Conservation (phyloP, 2,797 vertebrate species). For the Artibeus jamaicensis region DNA sequence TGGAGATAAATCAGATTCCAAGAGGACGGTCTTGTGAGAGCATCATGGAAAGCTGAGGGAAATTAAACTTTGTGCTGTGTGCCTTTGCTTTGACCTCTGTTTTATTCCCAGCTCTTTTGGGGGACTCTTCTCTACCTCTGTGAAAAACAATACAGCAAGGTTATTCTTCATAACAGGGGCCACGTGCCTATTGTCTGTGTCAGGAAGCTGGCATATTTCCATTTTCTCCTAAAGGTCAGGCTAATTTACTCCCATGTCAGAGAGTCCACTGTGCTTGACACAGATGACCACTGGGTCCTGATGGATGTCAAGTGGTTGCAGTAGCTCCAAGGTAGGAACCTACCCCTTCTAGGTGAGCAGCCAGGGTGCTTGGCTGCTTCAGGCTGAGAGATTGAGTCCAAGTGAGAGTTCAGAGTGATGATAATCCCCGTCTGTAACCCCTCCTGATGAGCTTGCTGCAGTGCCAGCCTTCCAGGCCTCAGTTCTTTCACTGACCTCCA, state of each 20-base stretch:
- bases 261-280: slow-evolving; percentile 45
- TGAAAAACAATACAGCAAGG: neutral
- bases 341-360: neutral
- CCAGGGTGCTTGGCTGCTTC: neutral
- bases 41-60: neutral
- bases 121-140: neutral
- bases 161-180: slow-evolving; percentile 42
- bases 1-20: neutral
- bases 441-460: neutral
- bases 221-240: slow-evolving; percentile 61
- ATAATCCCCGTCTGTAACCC: slow-evolving; percentile 2
- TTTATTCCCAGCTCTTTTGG: neutral
- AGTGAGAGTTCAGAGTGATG: slow-evolving; percentile 48
- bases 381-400: slow-evolving; percentile 4
- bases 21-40: neutral
- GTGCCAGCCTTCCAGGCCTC: neutral
- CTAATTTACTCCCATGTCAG: slow-evolving; percentile 43
- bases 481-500: neutral
- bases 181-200: slow-evolving; percentile 21
- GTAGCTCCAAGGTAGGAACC: neutral
- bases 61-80: neutral
- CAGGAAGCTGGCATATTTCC: slow-evolving; percentile 50
- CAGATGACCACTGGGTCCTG: neutral
- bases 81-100: slow-evolving; percentile 11
- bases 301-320: neutral